phyloP scores from a whole-genome alignment of 1,140 invertebrate genomes.

The Heliconius hermathena region DNA sequence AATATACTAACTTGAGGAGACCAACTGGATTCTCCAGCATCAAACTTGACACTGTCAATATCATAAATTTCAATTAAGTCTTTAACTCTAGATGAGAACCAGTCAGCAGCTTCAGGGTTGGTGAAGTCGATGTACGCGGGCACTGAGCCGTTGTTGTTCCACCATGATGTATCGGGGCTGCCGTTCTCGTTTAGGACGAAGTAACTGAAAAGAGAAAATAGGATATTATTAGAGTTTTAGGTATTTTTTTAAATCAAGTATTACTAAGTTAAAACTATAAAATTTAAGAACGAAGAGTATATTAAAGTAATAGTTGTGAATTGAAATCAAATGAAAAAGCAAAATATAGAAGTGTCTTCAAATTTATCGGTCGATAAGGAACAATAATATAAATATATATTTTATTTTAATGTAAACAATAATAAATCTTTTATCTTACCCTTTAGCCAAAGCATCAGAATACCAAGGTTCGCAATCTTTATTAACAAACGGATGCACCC shows the following conservation, averaged over 20 bases:
- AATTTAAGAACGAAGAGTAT: too few relatives aligned
- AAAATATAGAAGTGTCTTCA: too few relatives aligned
- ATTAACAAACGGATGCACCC: conserved; percentile 96
- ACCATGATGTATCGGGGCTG: conserved; percentile 88
- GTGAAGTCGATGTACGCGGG: conserved; percentile 90
- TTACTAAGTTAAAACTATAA: background rate
- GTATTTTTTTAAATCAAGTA: background rate
- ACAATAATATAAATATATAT: too few relatives aligned
- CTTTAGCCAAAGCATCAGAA: conserved; percentile 80
- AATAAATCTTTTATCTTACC: conserved; percentile 53
- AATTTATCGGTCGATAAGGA: too few relatives aligned
- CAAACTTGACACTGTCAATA: conserved; percentile 95
- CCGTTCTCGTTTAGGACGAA: conserved; percentile 85
- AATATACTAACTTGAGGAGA: conserved; percentile 75
- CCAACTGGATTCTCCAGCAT: conserved; percentile 91
- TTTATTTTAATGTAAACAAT: too few relatives aligned
- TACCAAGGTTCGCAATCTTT: conserved; percentile 86
- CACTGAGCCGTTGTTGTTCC: conserved; percentile 87
- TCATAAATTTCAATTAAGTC: conserved; percentile 84
- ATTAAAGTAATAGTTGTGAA: too few relatives aligned
- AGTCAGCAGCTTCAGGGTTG: conserved; percentile 86
- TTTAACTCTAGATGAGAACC: conserved; percentile 87
- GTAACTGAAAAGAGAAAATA: conserved; percentile 47
- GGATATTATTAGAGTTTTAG: too few relatives aligned
- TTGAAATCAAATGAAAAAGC: too few relatives aligned